Evolutionary conservation across 2,888 invertebrate species (phyloP).

Genomic region (Ornithoptera alexandrae): DNA sequence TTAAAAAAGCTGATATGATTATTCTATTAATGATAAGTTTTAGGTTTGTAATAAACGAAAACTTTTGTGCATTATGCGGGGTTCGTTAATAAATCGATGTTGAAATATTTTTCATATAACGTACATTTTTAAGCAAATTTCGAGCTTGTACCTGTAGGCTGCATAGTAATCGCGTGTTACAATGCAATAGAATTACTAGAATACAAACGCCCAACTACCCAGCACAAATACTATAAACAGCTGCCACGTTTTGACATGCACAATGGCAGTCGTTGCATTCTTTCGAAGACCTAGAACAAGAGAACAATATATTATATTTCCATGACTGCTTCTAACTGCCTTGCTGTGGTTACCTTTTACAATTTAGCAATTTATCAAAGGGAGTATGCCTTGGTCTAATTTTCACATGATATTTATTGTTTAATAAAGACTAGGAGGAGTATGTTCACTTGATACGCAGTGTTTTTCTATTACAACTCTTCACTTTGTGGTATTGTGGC

Average conservation of each 20-base stretch:
- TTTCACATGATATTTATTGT: no score
- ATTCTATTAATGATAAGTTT: neutral
- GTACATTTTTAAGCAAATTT: conserved; percentile 1
- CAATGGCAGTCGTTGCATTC: conserved; percentile 16
- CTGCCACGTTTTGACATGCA: conserved; percentile 25
- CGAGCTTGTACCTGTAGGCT: neutral
- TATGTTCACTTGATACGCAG: no score
- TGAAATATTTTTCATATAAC: neutral
- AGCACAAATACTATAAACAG: conserved; percentile 23
- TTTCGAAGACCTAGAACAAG: conserved; percentile 1
- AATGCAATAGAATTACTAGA: conserved; percentile 18
- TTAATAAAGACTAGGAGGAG: no score
- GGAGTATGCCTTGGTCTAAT: no score
- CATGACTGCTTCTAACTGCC: neutral
- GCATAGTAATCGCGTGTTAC: conserved; percentile 18
- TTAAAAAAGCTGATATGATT: neutral
- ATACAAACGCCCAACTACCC: conserved; percentile 11
- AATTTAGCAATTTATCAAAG: neutral
- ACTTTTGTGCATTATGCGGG: neutral
- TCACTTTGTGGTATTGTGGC: no score
- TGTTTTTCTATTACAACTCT: no score
- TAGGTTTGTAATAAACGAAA: neutral
- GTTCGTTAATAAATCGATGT: neutral
- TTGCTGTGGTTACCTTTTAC: neutral
- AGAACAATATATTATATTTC: conserved; percentile 10